Conservation (phyloP, 2,888 invertebrate species). For the Rhaphigaster nebulosa region DNA sequence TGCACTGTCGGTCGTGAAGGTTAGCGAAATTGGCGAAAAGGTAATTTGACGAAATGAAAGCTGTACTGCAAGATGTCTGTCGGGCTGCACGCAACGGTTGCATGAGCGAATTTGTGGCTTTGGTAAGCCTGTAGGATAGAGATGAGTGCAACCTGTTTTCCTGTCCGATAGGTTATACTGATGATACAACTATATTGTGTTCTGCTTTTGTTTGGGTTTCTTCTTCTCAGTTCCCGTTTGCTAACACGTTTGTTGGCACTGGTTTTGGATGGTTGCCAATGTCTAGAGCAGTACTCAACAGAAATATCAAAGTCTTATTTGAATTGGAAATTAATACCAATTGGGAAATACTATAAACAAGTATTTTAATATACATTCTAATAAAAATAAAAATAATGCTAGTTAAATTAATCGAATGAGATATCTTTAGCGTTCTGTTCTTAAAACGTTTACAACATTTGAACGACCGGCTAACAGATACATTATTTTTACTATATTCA, state of each 20-base stretch:
- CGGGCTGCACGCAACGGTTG: not conserved
- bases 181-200: too few relatives aligned
- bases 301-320: too few relatives aligned
- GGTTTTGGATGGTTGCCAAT: not conserved
- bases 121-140: not conserved
- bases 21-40: slow-evolving; percentile 1
- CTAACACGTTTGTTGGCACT: not conserved
- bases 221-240: not conserved
- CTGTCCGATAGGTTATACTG: too few relatives aligned
- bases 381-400: too few relatives aligned
- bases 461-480: too few relatives aligned
- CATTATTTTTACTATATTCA: too few relatives aligned
- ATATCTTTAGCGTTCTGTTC: too few relatives aligned
- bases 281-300: not conserved
- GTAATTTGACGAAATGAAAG: not conserved
- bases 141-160: not conserved
- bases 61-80: not conserved
- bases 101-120: not conserved
- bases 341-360: too few relatives aligned
- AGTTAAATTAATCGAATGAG: too few relatives aligned
- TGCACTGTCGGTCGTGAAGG: not conserved
- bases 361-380: too few relatives aligned
- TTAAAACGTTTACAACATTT: too few relatives aligned
- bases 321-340: too few relatives aligned
- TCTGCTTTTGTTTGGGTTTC: not conserved